Evolutionary conservation across 1,140 invertebrate species (phyloP).

Genomic region (Radopholus similis): DNA sequence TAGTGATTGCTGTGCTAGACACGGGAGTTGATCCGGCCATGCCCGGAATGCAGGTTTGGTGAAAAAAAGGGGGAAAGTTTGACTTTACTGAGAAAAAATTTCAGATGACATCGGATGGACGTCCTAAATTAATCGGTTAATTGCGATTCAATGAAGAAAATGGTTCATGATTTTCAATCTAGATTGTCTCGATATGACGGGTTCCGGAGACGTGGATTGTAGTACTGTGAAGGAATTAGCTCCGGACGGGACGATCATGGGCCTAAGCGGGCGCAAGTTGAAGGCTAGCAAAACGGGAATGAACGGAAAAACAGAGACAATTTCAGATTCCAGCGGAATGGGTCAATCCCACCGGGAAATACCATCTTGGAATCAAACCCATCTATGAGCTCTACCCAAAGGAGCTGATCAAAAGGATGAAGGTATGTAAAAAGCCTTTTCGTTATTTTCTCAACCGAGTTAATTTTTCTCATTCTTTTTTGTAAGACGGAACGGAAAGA

Average conservation of each 20-base stretch:
- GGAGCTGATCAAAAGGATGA: slow-evolving; percentile 76
- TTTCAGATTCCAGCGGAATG: slow-evolving; percentile 75
- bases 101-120: slow-evolving; percentile 79
- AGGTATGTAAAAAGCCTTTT: slow-evolving; percentile 33
- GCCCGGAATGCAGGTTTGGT: slow-evolving; percentile 86
- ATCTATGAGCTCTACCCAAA: slow-evolving; percentile 81
- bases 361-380: slow-evolving; percentile 75
- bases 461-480: slow-evolving; percentile 17
- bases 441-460: not conserved
- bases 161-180: not conserved
- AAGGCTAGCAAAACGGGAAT: slow-evolving; percentile 67
- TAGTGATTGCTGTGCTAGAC: slow-evolving; percentile 89
- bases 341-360: slow-evolving; percentile 73
- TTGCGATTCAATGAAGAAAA: not conserved
- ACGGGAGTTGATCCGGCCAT: slow-evolving; percentile 94
- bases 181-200: slow-evolving; percentile 84
- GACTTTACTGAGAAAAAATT: slow-evolving; percentile 42
- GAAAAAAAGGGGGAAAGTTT: slow-evolving; percentile 47
- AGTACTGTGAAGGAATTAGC: slow-evolving; percentile 71
- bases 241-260: slow-evolving; percentile 74
- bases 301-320: not conserved
- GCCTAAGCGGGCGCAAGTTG: slow-evolving; percentile 79
- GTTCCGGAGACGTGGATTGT: slow-evolving; percentile 88
- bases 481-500: slow-evolving; percentile 73
- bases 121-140: slow-evolving; percentile 78